A percentile compares a stretch with the other conserved stretches of the same genome.
phyloP scores from a whole-genome alignment of 1,140 invertebrate genomes.

The Brachionus asplanchnoidis region DNA sequence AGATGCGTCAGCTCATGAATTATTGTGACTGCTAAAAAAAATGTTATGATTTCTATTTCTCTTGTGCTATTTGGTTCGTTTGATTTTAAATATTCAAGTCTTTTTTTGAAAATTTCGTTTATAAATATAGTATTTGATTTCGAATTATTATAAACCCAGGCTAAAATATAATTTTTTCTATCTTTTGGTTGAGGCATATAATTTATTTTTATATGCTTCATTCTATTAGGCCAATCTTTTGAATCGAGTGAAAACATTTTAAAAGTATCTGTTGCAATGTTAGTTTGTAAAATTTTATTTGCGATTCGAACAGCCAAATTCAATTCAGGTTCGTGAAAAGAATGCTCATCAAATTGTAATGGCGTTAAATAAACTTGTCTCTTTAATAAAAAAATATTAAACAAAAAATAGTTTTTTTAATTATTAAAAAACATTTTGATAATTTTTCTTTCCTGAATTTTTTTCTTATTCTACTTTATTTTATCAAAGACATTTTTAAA shows the following conservation, averaged over 20 bases:
- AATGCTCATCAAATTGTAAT: neutral
- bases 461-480: no score
- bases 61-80: neutral
- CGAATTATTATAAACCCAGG: neutral
- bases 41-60: neutral
- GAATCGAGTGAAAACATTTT: neutral
- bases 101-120: neutral
- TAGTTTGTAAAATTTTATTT: neutral
- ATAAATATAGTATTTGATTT: neutral
- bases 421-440: neutral
- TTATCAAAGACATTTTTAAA: no score
- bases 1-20: neutral
- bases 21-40: neutral
- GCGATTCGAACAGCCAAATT: neutral
- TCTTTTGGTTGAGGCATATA: neutral
- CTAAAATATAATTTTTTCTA: neutral
- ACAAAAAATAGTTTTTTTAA: neutral
- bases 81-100: neutral
- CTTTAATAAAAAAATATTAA: neutral
- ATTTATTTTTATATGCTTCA: neutral
- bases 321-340: neutral
- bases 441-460: no score
- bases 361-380: neutral
- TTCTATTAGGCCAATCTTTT: neutral
- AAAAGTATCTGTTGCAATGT: neutral